phyloP scores from a whole-genome alignment of 2,797 vertebrate species.

The Hypotaenidia philippensis region DNA sequence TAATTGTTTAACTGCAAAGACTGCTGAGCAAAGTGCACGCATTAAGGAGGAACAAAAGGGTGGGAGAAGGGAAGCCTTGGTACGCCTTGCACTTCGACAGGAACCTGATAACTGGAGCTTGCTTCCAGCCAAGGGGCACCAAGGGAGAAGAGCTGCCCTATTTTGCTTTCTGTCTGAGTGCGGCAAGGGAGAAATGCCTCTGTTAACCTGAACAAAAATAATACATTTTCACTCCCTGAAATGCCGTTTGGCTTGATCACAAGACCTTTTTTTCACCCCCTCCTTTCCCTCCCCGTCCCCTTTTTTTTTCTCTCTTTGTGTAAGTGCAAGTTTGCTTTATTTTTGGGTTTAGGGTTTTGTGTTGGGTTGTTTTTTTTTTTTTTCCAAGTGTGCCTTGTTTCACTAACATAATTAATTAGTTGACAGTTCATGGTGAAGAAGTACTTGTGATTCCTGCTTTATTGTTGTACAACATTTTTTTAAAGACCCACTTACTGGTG shows the following conservation, averaged over 20 bases:
- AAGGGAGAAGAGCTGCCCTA: conserved; percentile 39
- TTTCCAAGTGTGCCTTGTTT: conserved; percentile 16
- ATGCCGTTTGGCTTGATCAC: neutral
- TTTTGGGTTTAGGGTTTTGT: no score
- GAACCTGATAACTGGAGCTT: conserved; percentile 60
- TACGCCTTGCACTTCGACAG: conserved; percentile 49
- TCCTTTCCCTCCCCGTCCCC: neutral
- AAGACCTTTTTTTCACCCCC: neutral
- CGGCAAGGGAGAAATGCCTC: neutral
- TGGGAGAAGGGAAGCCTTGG: conserved; percentile 23
- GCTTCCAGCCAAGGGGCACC: conserved; percentile 53
- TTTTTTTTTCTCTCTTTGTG: neutral
- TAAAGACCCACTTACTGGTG: conserved; percentile 6
- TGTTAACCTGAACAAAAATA: conserved; percentile 36
- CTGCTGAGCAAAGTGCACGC: conserved; percentile 41
- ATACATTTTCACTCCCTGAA: conserved; percentile 4
- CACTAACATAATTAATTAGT: conserved; percentile 52
- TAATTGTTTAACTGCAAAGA: conserved; percentile 67
- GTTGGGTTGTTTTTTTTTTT: neutral
- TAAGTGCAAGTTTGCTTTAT: neutral
- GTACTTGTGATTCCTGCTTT: conserved; percentile 4
- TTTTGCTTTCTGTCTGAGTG: conserved; percentile 57
- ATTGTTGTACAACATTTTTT: neutral
- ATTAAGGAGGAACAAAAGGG: conserved; percentile 64
- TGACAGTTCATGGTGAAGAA: conserved; percentile 25